Conservation (phyloP, 2,113 vertebrate genomes). For the Rynchops niger region DNA sequence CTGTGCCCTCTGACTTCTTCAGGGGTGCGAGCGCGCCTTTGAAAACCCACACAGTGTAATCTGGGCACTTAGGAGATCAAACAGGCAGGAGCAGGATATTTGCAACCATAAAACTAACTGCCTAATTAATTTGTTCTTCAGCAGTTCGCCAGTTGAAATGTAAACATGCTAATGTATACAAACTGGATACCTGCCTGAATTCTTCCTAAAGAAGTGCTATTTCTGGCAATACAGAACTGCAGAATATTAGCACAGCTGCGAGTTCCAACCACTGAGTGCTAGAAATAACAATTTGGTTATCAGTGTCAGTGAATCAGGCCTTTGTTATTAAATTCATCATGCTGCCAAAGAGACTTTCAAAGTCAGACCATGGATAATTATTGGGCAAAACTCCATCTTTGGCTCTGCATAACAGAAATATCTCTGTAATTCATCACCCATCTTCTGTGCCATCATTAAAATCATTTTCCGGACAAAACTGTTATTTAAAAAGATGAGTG, state of each 20-base stretch:
- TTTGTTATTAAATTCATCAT: conserved; percentile 53
- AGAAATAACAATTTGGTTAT: conserved; percentile 23
- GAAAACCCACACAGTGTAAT: background rate
- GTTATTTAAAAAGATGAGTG: background rate
- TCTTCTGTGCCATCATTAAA: background rate
- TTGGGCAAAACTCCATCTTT: conserved; percentile 28
- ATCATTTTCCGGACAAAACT: background rate
- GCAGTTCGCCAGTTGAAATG: background rate
- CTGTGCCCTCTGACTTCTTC: background rate
- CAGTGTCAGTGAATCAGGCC: conserved; percentile 18
- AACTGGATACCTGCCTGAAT: conserved; percentile 43
- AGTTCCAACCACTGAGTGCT: background rate
- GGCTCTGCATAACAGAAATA: background rate
- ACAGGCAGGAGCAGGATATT: background rate
- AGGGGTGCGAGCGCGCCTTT: background rate
- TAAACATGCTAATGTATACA: conserved; percentile 10
- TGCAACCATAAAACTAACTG: background rate
- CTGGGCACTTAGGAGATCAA: background rate
- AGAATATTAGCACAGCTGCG: background rate
- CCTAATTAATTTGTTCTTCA: conserved; percentile 1
- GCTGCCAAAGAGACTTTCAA: conserved; percentile 46
- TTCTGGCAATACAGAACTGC: background rate
- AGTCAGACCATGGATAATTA: background rate
- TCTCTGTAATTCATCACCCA: conserved; percentile 5
- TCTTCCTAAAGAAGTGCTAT: conserved; percentile 10